phyloP scores from a whole-genome alignment of 2,888 invertebrate genomes.

The Tipula vernalis region DNA sequence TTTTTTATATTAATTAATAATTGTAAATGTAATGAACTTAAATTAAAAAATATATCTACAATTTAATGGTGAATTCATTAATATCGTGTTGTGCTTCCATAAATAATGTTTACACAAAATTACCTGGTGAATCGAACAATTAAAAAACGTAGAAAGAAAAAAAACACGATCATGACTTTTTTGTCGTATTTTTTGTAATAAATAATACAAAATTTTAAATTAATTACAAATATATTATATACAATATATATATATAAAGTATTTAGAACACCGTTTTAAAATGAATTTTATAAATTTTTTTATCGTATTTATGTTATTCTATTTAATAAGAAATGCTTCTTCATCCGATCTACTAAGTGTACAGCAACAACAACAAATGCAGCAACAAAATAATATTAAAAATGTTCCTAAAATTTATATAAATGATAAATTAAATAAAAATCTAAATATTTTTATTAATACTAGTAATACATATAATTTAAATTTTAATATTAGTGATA shows the following conservation, averaged over 20 bases:
- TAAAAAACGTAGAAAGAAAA: neutral
- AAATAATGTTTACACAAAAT: neutral
- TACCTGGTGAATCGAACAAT: neutral
- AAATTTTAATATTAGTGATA: neutral
- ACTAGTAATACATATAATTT: neutral
- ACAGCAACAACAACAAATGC: neutral
- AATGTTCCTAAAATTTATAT: neutral
- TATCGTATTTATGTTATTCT: neutral
- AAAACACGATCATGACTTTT: neutral
- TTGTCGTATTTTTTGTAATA: neutral
- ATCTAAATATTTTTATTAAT: neutral
- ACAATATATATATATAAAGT: neutral
- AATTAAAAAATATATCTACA: neutral
- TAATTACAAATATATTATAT: neutral
- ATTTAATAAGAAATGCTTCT: neutral
- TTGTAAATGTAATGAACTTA: neutral
- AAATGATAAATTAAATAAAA: neutral
- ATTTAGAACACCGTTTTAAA: neutral
- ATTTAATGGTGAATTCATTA: neutral
- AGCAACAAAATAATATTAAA: neutral
- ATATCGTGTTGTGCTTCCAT: neutral
- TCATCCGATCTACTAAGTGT: neutral
- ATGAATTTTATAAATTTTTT: neutral
- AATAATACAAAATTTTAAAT: neutral
- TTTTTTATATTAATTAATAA: neutral